phyloP scores from a whole-genome alignment of 2,888 invertebrate species.

The Candidula unifasciata region DNA sequence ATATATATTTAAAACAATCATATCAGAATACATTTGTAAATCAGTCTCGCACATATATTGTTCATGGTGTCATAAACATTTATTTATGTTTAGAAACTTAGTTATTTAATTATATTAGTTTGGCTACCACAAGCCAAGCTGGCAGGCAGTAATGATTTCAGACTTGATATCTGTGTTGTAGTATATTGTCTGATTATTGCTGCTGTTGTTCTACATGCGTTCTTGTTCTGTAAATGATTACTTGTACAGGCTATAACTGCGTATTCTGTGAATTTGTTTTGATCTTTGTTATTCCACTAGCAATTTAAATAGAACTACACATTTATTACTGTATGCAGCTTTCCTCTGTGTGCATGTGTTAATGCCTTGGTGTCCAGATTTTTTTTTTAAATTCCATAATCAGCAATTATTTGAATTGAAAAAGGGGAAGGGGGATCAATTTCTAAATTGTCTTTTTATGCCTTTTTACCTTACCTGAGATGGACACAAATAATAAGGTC shows the following conservation, averaged over 20 bases:
- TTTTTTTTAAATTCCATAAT: too few species aligned
- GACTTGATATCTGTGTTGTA: constrained; percentile 5
- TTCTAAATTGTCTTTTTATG: too few species aligned
- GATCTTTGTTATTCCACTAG: constrained; percentile 38
- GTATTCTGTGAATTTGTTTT: constrained; percentile 28
- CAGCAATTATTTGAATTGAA: too few species aligned
- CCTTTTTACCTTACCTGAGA: too few species aligned
- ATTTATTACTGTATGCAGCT: constrained; percentile 21
- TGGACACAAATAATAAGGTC: too few species aligned
- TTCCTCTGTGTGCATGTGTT: constrained; percentile 5
- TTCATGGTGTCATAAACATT: constrained; percentile 23
- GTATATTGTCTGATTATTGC: constrained; percentile 13
- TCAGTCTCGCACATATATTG: background rate
- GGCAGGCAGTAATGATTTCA: constrained; percentile 32
- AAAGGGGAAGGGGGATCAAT: too few species aligned
- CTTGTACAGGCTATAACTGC: constrained; percentile 35
- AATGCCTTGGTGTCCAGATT: background rate
- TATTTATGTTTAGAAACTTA: constrained; percentile 24
- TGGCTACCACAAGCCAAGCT: constrained; percentile 38
- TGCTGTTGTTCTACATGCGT: background rate
- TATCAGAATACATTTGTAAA: background rate
- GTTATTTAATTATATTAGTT: constrained; percentile 24
- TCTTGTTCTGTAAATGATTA: constrained; percentile 29
- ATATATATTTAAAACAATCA: constrained; percentile 20
- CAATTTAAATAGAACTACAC: constrained; percentile 37